phyloP scores from a whole-genome alignment of 2,113 vertebrate species.

The Sphaerodactylus townsendi region DNA sequence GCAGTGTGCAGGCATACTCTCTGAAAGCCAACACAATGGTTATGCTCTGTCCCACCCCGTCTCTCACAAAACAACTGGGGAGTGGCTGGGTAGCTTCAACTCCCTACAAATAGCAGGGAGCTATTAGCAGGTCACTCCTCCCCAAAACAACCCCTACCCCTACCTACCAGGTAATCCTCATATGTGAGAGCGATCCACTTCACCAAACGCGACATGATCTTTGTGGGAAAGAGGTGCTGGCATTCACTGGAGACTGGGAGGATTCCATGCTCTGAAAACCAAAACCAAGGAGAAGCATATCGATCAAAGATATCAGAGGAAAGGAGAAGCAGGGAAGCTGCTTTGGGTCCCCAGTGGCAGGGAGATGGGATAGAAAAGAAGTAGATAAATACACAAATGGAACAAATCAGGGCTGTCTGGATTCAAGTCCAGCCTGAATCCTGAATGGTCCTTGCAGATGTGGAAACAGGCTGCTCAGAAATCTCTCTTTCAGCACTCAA shows the following conservation, averaged over 20 bases:
- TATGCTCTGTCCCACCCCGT: not conserved
- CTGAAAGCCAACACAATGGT: not conserved
- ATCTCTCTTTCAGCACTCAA: not conserved
- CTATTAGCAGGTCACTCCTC: fast-evolving
- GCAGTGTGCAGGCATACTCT: too few relatives aligned
- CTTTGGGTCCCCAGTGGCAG: too few relatives aligned
- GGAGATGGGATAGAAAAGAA: not conserved
- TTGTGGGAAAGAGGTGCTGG: slow-evolving; percentile 92
- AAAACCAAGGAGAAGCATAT: not conserved
- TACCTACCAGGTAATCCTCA: slow-evolving; percentile 86
- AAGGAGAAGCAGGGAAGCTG: not conserved
- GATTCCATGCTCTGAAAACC: slow-evolving; percentile 86
- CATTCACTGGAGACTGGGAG: slow-evolving; percentile 90
- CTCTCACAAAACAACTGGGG: not conserved
- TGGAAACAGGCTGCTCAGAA: not conserved
- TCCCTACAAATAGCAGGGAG: too few relatives aligned
- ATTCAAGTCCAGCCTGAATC: too few relatives aligned
- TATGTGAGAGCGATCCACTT: slow-evolving; percentile 85
- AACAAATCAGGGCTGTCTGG: fast-evolving
- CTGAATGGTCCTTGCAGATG: too few relatives aligned
- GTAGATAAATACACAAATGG: too few relatives aligned
- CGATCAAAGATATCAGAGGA: not conserved
- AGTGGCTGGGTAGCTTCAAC: not conserved
- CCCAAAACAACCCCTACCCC: slow-evolving; percentile 66
- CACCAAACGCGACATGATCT: slow-evolving; percentile 88